Evolutionary conservation across 2,797 vertebrate species (phyloP), one percentile per base, ranked within the genome.

Genomic region (Moxostoma hubbsi): DNA sequence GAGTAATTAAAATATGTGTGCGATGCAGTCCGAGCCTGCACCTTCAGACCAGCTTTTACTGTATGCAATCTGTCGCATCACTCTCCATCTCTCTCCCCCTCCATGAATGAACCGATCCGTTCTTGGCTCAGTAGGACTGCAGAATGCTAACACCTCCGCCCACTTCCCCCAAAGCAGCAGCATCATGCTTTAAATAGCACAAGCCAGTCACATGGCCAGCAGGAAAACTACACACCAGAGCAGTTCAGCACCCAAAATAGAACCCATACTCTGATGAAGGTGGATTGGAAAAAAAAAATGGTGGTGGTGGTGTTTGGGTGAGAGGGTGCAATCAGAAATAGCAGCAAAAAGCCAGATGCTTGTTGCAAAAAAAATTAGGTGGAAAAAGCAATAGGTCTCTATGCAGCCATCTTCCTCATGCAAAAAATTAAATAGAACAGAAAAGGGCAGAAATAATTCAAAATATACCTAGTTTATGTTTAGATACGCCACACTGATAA

Each of bases 51-150:
- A 80, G 76, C 84, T 0, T 73, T 89, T 92, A 83, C 70, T 77
- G 54, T 71, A 92, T 90, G 86, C 90, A 92, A 91, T 92, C 88
- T 90, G 90, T 92, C 87, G 87, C 90, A 91, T 87, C 86, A 85
- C 72, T 86, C 86, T 83, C 86, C 83, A 79, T 63, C 85, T 62
- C 47, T 64, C 24, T 24, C 81, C 18, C 58, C 75, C 75, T 61
- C 53, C 73, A 77, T 57, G 47, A 76, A 81, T 75, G 82, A 78
- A 73, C 59, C 24, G 7, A 50, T 75, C 75, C 43, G 76, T 76
- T 82, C 79, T 71, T 84, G 79, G 61, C 77, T 77, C 77, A 51
- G 81, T 81, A 79, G 81, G 83, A 80, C 85, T 86, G 89, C 88
- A 89, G 89, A 89, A 86, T 83, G 88, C 84, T 75, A 79, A 89